Percentiles rank a stretch among this genome's conserved stretches.
Evolutionary conservation across 1,140 invertebrate genomes (phyloP).

Genomic region (Halictus rubicundus): DNA sequence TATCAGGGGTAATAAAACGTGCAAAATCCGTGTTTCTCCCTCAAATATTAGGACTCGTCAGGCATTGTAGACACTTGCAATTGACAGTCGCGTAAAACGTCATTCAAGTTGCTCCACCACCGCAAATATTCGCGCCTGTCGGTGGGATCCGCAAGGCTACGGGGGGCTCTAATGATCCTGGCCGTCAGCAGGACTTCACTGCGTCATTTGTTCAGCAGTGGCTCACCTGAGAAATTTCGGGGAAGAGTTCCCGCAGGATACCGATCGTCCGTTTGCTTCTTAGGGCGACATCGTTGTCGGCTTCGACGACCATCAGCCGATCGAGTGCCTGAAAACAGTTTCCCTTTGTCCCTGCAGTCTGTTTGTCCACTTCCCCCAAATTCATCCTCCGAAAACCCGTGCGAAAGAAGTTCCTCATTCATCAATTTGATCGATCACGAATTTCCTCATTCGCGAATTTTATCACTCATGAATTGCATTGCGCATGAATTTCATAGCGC

Average conservation of each 20-base stretch:
- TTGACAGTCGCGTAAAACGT: no score
- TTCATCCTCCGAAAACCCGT: background rate
- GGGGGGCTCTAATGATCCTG: conserved; percentile 33
- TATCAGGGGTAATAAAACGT: no score
- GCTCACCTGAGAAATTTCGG: conserved; percentile 87
- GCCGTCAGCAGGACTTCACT: conserved; percentile 57
- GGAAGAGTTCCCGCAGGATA: conserved; percentile 87
- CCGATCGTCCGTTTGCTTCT: conserved; percentile 89
- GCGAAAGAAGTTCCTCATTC: no score
- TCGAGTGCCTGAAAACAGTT: conserved; percentile 80
- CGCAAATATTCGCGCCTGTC: no score
- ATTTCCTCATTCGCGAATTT: no score
- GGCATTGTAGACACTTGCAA: no score
- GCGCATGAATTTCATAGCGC: no score
- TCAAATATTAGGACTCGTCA: no score
- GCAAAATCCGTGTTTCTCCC: no score
- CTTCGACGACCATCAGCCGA: conserved; percentile 80
- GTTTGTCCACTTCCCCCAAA: background rate
- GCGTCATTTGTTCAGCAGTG: conserved; percentile 18
- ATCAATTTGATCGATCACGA: background rate
- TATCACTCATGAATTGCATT: no score
- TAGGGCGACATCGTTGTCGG: conserved; percentile 81
- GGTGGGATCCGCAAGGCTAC: no score
- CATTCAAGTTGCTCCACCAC: no score
- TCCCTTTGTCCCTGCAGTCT: conserved; percentile 39